Evolutionary conservation across 2,113 vertebrate species (phyloP).

Genomic region (Elaphurus davidianus): DNA sequence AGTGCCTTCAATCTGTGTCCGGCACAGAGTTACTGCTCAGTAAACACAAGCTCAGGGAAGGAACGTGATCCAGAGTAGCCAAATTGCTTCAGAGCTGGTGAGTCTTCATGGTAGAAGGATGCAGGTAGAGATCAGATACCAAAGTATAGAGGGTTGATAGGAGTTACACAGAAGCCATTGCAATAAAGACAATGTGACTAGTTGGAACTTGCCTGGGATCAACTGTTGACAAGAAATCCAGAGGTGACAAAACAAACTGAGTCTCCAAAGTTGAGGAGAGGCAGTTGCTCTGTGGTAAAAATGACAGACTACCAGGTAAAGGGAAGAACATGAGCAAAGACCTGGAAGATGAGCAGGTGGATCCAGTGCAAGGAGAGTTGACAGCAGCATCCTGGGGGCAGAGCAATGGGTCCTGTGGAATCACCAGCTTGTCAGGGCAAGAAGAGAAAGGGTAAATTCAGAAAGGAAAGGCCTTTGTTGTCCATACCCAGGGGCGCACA

Average conservation of each 20-base stretch:
- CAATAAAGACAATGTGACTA: background rate
- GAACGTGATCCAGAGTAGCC: background rate
- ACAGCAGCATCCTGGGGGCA: background rate
- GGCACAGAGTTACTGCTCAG: background rate
- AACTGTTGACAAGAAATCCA: background rate
- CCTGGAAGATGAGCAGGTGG: background rate
- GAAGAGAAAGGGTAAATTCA: background rate
- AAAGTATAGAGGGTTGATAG: background rate
- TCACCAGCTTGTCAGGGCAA: background rate
- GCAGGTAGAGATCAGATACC: background rate
- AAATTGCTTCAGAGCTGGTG: background rate
- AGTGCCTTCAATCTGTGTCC: background rate
- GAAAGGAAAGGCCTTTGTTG: background rate
- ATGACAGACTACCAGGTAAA: background rate
- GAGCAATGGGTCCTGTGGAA: background rate
- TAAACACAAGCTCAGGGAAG: background rate
- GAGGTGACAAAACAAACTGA: background rate
- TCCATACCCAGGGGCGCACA: background rate
- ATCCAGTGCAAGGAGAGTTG: rapidly evolving
- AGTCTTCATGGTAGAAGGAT: background rate
- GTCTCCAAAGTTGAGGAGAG: background rate
- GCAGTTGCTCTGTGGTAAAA: background rate
- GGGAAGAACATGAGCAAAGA: background rate
- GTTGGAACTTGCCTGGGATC: background rate
- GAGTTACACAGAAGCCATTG: background rate